These are phyloP conservation scores for Lipophrys pholis DNA, from an alignment of 2,113 vertebrate species.

Conservation along the genomic window DNA sequence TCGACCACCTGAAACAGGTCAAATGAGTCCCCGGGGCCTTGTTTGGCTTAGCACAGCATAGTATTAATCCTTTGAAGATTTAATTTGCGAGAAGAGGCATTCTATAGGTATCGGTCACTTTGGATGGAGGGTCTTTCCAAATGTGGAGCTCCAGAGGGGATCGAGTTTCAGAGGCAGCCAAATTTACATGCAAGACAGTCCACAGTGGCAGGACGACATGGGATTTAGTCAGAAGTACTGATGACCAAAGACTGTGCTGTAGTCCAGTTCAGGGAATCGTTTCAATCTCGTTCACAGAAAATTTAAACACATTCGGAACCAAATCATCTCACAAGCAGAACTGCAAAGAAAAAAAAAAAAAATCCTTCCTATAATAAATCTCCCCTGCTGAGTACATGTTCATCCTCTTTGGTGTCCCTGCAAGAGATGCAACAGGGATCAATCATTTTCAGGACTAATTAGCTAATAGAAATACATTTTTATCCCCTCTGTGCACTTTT, in stretches of 20 bases:
- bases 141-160: slow-evolving; percentile 8
- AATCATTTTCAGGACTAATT: slow-evolving; percentile 26
- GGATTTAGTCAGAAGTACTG: too few species aligned
- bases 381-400: neutral
- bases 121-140: slow-evolving; percentile 15
- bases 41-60: slow-evolving; percentile 3
- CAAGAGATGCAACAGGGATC: slow-evolving; percentile 11
- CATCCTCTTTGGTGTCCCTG: slow-evolving; percentile 14
- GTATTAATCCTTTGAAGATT: slow-evolving; percentile 9
- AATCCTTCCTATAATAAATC: slow-evolving; percentile 1
- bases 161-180: slow-evolving; percentile 41
- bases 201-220: neutral
- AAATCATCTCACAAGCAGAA: neutral
- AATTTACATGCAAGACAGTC: slow-evolving; percentile 10
- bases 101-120: neutral
- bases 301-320: too few species aligned
- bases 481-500: neutral
- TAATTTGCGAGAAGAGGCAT: neutral
- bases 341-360: neutral
- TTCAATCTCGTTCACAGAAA: too few species aligned
- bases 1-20: slow-evolving; percentile 22
- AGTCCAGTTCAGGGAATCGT: too few species aligned
- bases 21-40: slow-evolving; percentile 15
- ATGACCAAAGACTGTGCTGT: neutral
- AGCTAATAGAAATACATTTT: neutral